Evolutionary conservation across 2,888 invertebrate genomes (phyloP), one percentile per base, ranked within the genome.

Genomic region (Chrysolina oricalcia): DNA sequence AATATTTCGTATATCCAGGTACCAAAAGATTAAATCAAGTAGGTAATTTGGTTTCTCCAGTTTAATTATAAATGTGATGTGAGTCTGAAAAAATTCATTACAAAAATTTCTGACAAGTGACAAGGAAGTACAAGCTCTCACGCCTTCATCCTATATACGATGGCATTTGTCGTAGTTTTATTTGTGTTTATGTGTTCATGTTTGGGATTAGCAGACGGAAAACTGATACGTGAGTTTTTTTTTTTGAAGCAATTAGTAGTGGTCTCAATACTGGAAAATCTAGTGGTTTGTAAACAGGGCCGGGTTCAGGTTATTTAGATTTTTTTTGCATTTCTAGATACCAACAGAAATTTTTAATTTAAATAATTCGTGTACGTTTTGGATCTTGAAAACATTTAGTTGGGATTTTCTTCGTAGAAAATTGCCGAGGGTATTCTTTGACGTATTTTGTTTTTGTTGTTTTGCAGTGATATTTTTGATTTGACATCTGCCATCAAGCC

Each of bases 201-300:
- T 40, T 48, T 75, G n/a, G 46, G 17, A 15, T 21, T 72, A 11
- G 2, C 72, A 9, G 71, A 65, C 15, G 75, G 48, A 48, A 70
- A 68, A 53, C 40, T 63, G 9, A 53, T 75, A 48, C 69, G 75
- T 75, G 72, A 75, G 75, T 75, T 50, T 11, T 10, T 35, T 64
- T 46, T 17, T 13, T 11, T 35, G 5, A 23, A 50, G 43, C 8
- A 35, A 35, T 35, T 6, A 35, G 35, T 35, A 35, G 35, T 35
- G 8, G 35, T 35, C 35, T 35, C 35, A 35, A 8, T 35, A 35
- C 4, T 35, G 35, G 8, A 6, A 8, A 35, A 35, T 35, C 0
- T 8, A 35, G 6, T 35, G 4, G 4, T 6, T 35, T 35, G 0
- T 6, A 8, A 35, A 8, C 0, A 35, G 35, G 3, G 4, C 8